A percentile compares a stretch with the other conserved stretches of the same genome.
phyloP scores from a whole-genome alignment of 2,113 vertebrate species.

The cat (Felis catus) region DNA sequence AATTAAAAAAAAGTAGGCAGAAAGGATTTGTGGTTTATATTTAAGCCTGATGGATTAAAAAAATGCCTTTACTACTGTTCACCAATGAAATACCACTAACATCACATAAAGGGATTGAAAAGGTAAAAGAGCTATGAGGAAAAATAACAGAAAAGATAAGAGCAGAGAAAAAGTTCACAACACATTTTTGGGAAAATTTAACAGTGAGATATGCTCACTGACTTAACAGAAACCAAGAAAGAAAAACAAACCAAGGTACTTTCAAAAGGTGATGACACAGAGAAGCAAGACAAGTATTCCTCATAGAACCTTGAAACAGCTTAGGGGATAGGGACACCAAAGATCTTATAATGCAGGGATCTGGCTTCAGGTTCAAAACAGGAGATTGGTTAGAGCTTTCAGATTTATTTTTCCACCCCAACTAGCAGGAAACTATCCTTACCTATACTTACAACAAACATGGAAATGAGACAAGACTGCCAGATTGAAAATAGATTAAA shows the following conservation, averaged over 20 bases:
- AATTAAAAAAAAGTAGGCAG: neutral
- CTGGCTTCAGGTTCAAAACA: neutral
- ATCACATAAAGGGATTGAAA: neutral
- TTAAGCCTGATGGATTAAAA: neutral
- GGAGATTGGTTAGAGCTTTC: neutral
- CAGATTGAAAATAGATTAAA: neutral
- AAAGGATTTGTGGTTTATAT: neutral
- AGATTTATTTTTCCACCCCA: neutral
- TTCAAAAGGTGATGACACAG: neutral
- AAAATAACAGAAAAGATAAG: neutral
- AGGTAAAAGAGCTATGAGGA: neutral
- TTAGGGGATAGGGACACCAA: neutral
- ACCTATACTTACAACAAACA: neutral
- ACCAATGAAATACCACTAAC: neutral
- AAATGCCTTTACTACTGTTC: neutral
- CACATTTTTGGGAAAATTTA: neutral
- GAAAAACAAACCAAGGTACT: neutral
- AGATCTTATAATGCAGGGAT: neutral
- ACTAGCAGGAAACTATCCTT: neutral
- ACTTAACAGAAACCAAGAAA: neutral
- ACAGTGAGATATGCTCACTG: neutral
- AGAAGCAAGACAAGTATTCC: neutral
- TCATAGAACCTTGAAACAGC: neutral
- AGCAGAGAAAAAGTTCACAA: neutral
- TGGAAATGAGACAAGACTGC: neutral